Evolutionary conservation across 2,797 vertebrate genomes (phyloP), one percentile per base, ranked within the genome.

Genomic region (Sebastes cheni): DNA sequence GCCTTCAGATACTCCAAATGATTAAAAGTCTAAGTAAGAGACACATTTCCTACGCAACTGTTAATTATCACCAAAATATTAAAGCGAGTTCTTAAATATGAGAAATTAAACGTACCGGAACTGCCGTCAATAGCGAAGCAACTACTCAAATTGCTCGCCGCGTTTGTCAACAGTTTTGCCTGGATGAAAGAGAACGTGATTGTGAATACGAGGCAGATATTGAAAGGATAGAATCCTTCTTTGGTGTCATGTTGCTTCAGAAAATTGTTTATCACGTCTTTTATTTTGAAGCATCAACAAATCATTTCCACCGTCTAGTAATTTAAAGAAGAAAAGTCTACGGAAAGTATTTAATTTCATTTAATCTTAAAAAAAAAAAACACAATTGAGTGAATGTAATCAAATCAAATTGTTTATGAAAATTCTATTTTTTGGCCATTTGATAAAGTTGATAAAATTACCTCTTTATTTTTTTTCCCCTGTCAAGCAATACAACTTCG

Each of bases 161-260:
- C 52, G 42, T 64, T 68, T 52, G 8, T 72, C 11, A 22, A 10
- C 34, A 20, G n/a, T 68, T 75, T 69, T 68, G 36, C 64, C 68
- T 55, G 25, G 60, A 52, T 64, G 67, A 75, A 79, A 70, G 42
- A 64, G 36, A 70, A 61, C 23, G 4, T 58, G 55, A 59, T 36
- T 29, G 14, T 58, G 67, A 83, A 80, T 70, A 65, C 60, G 42
- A 67, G 42, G 32, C 58, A 62, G 55, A 72, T 76, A 67, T 30
- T 67, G 36, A 79, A 80, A 81, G 69, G 61, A 76, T 76, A 12
- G 78, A 78, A 72, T 58, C 32, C 18, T 59, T 50, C 67, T 80
- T 39, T 67, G 64, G 39, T 75, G 78, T 77, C 75, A 36, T 3
- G n/a, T 66, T 22, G 65, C 36, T 32, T 14, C 23, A 58, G 30